phyloP scores from a whole-genome alignment of 2,888 invertebrate species.

The Rhingia campestris region DNA sequence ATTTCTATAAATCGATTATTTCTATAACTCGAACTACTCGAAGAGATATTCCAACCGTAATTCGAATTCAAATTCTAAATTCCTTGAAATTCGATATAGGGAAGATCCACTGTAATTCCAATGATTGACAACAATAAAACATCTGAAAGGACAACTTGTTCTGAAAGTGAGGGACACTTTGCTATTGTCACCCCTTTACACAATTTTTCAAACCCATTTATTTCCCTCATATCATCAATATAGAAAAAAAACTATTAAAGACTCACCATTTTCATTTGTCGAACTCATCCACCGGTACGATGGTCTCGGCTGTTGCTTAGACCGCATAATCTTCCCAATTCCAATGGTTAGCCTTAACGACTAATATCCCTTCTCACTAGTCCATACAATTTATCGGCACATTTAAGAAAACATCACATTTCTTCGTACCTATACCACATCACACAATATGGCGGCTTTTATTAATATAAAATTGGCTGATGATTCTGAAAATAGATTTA shows the following conservation, averaged over 20 bases:
- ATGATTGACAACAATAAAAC: no score
- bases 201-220: no score
- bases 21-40: no score
- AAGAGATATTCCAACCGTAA: no score
- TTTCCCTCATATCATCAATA: no score
- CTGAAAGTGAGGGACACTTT: no score
- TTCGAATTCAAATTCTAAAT: no score
- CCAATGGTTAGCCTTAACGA: conserved; percentile 20
- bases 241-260: neutral
- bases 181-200: no score
- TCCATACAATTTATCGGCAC: conserved; percentile 38
- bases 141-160: no score
- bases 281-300: conserved; percentile 86
- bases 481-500: conserved; percentile 56
- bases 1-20: no score
- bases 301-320: conserved; percentile 88
- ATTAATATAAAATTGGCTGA: conserved; percentile 39
- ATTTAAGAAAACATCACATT: conserved; percentile 29
- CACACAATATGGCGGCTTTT: conserved; percentile 29
- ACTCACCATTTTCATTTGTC: conserved; percentile 86
- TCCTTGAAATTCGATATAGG: no score
- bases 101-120: no score
- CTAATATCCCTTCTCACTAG: conserved; percentile 73
- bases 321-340: conserved; percentile 84
- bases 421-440: conserved; percentile 33